Conservation (phyloP, 2,797 vertebrate species). For the Diglossa cyanea region DNA sequence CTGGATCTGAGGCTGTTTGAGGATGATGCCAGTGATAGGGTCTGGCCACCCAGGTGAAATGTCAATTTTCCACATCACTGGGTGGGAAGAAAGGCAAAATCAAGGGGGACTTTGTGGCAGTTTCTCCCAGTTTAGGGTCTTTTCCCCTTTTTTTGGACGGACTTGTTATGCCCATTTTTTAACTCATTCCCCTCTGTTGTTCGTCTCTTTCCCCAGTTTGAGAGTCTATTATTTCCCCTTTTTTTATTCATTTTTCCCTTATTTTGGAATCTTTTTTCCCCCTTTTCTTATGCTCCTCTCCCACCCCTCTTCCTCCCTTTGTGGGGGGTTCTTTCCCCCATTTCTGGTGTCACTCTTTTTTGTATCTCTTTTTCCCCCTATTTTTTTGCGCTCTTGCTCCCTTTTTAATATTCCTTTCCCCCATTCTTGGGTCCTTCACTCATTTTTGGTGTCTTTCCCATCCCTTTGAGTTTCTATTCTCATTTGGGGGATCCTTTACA, state of each 20-base stretch:
- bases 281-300: neutral
- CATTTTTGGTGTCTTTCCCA: neutral
- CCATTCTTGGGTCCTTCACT: too few species aligned
- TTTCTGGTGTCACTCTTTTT: neutral
- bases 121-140: neutral
- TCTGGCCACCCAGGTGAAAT: neutral
- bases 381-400: neutral
- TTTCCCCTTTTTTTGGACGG: neutral
- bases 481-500: neutral
- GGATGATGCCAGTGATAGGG: neutral
- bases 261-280: accelerated
- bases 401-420: neutral
- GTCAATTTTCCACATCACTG: neutral
- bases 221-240: accelerated
- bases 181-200: neutral
- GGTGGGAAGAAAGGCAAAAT: neutral
- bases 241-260: neutral
- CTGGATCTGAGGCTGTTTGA: neutral
- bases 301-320: too few species aligned
- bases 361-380: neutral
- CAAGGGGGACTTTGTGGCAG: neutral
- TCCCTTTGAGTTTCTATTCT: neutral
- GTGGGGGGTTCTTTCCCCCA: neutral
- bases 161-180: neutral
- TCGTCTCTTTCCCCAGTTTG: neutral